phyloP scores from a whole-genome alignment of 2,113 vertebrate species.

The Macaca mulatta region DNA sequence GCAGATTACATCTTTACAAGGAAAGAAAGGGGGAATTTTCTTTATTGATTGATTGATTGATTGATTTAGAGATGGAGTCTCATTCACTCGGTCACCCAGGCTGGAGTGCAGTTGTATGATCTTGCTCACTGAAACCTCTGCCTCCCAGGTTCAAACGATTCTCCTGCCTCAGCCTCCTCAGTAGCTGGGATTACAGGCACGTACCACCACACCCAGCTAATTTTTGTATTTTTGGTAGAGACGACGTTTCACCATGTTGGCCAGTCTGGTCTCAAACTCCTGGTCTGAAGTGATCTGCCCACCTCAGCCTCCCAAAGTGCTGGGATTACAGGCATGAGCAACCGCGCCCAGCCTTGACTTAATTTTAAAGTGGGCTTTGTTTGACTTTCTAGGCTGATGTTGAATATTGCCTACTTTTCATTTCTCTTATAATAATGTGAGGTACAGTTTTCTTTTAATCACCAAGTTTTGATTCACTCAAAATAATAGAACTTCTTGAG shows the following conservation, averaged over 20 bases:
- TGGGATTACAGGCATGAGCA: neutral
- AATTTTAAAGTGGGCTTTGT: constrained; percentile 18
- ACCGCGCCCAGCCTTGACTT: neutral
- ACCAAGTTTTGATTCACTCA: constrained; percentile 16
- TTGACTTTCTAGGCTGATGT: neutral
- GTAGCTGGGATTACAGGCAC: neutral
- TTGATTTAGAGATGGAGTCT: neutral
- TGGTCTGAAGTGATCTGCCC: neutral
- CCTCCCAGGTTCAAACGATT: neutral
- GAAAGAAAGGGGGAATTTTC: constrained; percentile 9
- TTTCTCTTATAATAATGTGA: neutral
- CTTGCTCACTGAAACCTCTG: neutral
- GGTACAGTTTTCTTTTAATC: constrained; percentile 34
- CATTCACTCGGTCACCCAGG: neutral
- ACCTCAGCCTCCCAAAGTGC: neutral
- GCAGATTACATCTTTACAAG: neutral
- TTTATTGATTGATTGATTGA: neutral
- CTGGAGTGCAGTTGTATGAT: neutral
- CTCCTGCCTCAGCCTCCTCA: neutral
- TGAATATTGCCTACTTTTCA: constrained; percentile 30
- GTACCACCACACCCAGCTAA: neutral
- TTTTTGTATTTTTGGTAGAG: neutral
- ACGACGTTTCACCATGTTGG: neutral
- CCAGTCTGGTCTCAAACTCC: neutral
- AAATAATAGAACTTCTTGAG: constrained; percentile 45